Conservation (phyloP, 1,140 invertebrate species). For the Musca domestica region DNA sequence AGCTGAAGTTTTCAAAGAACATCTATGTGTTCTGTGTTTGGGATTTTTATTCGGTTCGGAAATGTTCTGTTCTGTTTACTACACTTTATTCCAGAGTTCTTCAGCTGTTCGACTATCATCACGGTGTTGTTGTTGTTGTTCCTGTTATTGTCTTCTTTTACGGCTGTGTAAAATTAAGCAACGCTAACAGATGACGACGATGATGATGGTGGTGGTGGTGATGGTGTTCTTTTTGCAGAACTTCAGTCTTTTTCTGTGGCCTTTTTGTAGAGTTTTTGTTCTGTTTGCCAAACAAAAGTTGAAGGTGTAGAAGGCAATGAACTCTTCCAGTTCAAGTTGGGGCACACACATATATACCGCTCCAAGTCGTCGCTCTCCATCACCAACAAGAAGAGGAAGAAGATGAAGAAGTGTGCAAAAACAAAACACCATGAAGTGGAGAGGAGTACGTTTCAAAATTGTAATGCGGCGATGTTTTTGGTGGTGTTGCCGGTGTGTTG, state of each 20-base stretch:
- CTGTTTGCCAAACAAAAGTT: slow-evolving; percentile 16
- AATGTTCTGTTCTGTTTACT: no score
- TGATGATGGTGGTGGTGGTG: not conserved
- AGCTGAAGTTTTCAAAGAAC: not conserved
- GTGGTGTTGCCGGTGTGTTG: no score
- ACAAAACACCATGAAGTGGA: no score
- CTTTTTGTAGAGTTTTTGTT: not conserved
- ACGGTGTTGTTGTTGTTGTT: not conserved
- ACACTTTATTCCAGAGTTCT: not conserved
- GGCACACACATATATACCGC: no score
- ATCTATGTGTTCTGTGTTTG: no score
- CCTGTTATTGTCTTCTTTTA: not conserved
- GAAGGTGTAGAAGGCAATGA: slow-evolving; percentile 21
- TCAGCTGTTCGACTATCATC: not conserved
- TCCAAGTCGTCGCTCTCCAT: no score
- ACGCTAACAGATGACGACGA: not conserved
- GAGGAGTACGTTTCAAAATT: no score
- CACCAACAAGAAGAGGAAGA: no score
- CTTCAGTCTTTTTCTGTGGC: not conserved
- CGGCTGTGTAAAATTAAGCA: slow-evolving; percentile 2
- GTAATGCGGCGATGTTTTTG: no score
- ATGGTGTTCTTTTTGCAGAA: not conserved
- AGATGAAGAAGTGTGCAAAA: no score
- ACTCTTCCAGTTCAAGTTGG: slow-evolving; percentile 16
- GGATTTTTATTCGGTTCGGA: no score